Base-by-base conservation (phyloP, 1,140 invertebrate genomes). In the Solenopsis invicta region DNA sequence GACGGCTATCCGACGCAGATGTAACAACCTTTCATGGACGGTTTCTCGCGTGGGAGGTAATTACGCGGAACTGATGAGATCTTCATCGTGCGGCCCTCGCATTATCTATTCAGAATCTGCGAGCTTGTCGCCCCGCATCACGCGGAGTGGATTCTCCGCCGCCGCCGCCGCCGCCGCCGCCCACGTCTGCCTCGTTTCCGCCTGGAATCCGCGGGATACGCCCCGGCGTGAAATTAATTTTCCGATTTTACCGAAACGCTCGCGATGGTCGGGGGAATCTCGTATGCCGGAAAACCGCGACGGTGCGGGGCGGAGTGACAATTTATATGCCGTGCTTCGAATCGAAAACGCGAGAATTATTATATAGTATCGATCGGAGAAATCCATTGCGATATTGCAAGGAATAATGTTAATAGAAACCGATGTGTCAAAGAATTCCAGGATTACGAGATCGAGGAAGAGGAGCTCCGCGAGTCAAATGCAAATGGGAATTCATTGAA, bases 61-160 rank as follows among this genome's bases (percentile, higher is more conserved):
- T 94, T 94, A 94, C 90, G 87, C 81, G 92, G 89, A 93, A 93
- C 92, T 93, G 93, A 94, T 87, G 93, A 92, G 93, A 94, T 93
- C 92, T 91, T 91, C 93, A 92, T 94, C 92, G 86, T 89, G 89
- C 67, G 18, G 71, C 86, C 21, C 76, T 85, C 66, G 88, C 86
- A 92, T 94, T 94, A 94, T 93, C 93, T 89, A 91, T 89, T 90
- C 89, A 88, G 88, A 62, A 93, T 93, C 90, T 92, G 90, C 87
- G 37, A 91, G 91, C 91, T 92, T 92, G 90, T 92, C 91, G 90
- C 90, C 85, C 84, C 52, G 85, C 85, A 87, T 90, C 90, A 84
- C 84, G 84, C 88, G 59, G 18, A 64, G 81, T 50, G 61, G 75
- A 87, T 85, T 80, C 62, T 86, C 81, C 84, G 78, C 62, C 62